Conservation (phyloP, 2,113 vertebrate species). For the Polypterus bichir region DNA sequence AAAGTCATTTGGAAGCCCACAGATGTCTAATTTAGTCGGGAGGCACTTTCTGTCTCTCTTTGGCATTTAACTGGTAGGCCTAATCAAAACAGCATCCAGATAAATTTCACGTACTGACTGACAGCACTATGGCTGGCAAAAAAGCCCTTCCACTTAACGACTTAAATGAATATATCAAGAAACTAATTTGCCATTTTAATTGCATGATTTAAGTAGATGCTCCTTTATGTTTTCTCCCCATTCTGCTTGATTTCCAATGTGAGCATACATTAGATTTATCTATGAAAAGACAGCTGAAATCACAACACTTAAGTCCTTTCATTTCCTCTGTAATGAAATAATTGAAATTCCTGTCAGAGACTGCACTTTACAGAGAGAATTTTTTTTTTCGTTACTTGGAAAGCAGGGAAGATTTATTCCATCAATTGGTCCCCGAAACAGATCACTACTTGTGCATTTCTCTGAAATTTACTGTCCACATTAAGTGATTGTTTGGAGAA, state of each 20-base stretch:
- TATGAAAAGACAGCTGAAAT: slow-evolving; percentile 87
- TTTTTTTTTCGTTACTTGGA: slow-evolving; percentile 43
- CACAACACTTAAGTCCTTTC: slow-evolving; percentile 99
- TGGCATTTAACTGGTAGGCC: slow-evolving; percentile 48
- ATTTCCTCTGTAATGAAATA: slow-evolving; percentile 98
- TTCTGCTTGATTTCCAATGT: slow-evolving; percentile 91
- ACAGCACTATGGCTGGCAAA: slow-evolving; percentile 66
- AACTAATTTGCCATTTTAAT: slow-evolving; percentile 99
- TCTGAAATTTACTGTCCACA: slow-evolving; percentile 70
- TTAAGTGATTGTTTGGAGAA: slow-evolving; percentile 92
- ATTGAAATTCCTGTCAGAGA: slow-evolving; percentile 99
- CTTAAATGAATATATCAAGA: slow-evolving; percentile 99
- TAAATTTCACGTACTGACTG: slow-evolving; percentile 63
- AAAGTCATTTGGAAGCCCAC: slow-evolving; percentile 51
- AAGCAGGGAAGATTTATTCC: slow-evolving; percentile 64
- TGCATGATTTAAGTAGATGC: slow-evolving; percentile 94
- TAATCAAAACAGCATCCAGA: slow-evolving; percentile 63
- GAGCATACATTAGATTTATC: slow-evolving; percentile 94
- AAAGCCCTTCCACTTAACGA: slow-evolving; percentile 99
- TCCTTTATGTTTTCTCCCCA: slow-evolving; percentile 92
- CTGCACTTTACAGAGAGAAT: slow-evolving; percentile 73
- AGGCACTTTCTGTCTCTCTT: slow-evolving; percentile 61
- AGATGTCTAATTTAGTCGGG: slow-evolving; percentile 59
- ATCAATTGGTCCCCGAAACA: slow-evolving; percentile 70
- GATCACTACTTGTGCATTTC: slow-evolving; percentile 74